Evolutionary conservation across 2,797 vertebrate species (phyloP), one percentile per base, ranked within the genome.

Genomic region (Mormyrops attenuatus): DNA sequence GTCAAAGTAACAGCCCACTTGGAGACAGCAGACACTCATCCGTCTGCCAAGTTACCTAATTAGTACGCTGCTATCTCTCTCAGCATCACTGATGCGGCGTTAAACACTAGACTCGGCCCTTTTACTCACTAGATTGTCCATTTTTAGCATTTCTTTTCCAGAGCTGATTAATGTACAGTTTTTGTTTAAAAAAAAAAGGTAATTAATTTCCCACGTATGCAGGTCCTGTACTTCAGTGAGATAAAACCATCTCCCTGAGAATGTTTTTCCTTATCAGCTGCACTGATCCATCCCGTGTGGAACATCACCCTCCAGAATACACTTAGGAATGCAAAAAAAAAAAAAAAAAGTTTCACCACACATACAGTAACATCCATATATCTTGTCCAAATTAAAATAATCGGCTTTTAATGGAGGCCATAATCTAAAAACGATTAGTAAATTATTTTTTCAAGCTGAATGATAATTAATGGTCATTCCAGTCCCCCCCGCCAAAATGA

Each of bases 1-100:
- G 91, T 91, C 90, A 92, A 90, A 90, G 82, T 86, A 66, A 50
- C 89, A 89, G 89, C 90, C 92, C 90, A 91, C 89, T 90, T 89
- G 91, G 89, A 88, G 90, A 20, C 90, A 91, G 89, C 90, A 88
- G 77, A n/a, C 77, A 89, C 91, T 89, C 73, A 88, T 90, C 89
- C 89, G 86, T 90, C 89, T 93, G 93, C 92, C 93, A 93, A 90
- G 89, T 88, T 92, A 90, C 82, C 88, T 90, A 93, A 93, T 93
- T 93, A 92, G 91, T 34, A 47, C 88, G 52, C 90, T 8, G 87
- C 91, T 91, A 90, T 90, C 90, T 57, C 88, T 89, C 90, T 88
- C 85, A 84, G 89, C 90, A 88, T 88, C 89, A 87, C 89, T 89
- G 91, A 91, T 89, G 89, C 30, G 2, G 52, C n/a, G 63, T 60